phyloP scores from a whole-genome alignment of 2,888 invertebrate genomes.

The Scaptomyza parva region DNA sequence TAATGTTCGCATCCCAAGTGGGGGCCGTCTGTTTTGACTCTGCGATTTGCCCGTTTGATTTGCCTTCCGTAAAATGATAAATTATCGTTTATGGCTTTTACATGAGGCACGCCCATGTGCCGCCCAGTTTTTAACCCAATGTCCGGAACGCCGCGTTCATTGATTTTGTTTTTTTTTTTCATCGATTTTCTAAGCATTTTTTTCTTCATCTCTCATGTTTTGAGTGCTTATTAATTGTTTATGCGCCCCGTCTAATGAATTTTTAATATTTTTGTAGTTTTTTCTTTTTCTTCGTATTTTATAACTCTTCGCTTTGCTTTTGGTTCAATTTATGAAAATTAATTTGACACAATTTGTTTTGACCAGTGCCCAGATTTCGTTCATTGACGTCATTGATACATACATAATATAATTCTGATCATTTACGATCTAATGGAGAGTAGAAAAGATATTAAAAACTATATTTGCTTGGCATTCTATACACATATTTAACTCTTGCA shows the following conservation, averaged over 20 bases:
- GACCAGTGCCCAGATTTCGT: slow-evolving; percentile 25
- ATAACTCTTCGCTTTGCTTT: not conserved
- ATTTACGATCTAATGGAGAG: not conserved
- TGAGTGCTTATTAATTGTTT: slow-evolving; percentile 58
- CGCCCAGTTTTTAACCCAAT: slow-evolving; percentile 44
- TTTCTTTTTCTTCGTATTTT: slow-evolving; percentile 1
- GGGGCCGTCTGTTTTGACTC: slow-evolving; percentile 68
- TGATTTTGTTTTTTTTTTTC: slow-evolving; percentile 61
- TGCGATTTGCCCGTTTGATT: slow-evolving; percentile 58
- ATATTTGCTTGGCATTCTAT: not conserved
- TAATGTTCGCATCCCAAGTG: slow-evolving; percentile 30
- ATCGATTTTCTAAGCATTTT: slow-evolving; percentile 46
- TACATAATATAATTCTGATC: too few species aligned
- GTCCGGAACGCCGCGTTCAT: slow-evolving; percentile 52
- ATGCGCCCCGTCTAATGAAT: slow-evolving; percentile 64
- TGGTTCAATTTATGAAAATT: slow-evolving; percentile 52
- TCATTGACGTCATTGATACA: slow-evolving; percentile 33
- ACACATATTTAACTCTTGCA: too few species aligned
- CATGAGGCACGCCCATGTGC: slow-evolving; percentile 19
- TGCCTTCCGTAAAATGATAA: slow-evolving; percentile 65
- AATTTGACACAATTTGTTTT: slow-evolving; percentile 69
- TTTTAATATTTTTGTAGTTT: slow-evolving; percentile 52
- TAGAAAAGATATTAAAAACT: not conserved
- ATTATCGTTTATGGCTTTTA: slow-evolving; percentile 37
- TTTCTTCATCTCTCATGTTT: slow-evolving; percentile 30